Evolutionary conservation across 2,888 invertebrate species (phyloP).

Genomic region (Rhagophthalmus giganteus): DNA sequence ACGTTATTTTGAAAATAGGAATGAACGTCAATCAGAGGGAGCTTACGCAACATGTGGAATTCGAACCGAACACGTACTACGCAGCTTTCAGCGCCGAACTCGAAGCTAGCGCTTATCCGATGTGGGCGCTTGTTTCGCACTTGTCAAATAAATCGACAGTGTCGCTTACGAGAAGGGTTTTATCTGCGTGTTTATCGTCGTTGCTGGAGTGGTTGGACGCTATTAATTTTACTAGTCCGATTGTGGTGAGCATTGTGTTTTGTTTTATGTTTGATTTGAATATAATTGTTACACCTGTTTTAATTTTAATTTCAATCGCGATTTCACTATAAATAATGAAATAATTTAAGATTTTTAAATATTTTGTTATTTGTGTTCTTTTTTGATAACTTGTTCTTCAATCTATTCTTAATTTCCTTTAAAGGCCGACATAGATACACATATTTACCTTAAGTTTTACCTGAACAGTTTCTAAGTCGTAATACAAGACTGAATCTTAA

Average conservation of each 20-base stretch:
- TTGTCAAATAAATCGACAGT: slow-evolving; percentile 74
- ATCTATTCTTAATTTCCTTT: too few relatives aligned
- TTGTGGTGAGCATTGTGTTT: slow-evolving; percentile 59
- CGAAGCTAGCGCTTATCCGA: slow-evolving; percentile 95
- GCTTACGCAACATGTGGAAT: slow-evolving; percentile 89
- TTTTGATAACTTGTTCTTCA: background rate
- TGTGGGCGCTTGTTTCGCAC: slow-evolving; percentile 96
- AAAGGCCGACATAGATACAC: too few relatives aligned
- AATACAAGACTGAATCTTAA: too few relatives aligned
- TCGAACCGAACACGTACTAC: slow-evolving; percentile 96
- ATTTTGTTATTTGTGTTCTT: too few relatives aligned
- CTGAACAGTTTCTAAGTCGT: too few relatives aligned
- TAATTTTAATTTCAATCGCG: too few relatives aligned
- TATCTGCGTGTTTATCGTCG: slow-evolving; percentile 75
- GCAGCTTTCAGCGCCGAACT: slow-evolving; percentile 97
- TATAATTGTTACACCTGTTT: too few relatives aligned
- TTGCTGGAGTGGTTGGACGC: slow-evolving; percentile 89
- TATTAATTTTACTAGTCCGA: slow-evolving; percentile 72
- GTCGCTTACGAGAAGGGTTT: slow-evolving; percentile 73
- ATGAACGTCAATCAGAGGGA: slow-evolving; percentile 97
- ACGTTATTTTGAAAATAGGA: slow-evolving; percentile 59
- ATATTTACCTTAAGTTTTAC: too few relatives aligned
- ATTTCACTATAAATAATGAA: too few relatives aligned
- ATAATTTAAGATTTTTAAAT: too few relatives aligned
- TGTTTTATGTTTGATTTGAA: background rate